phyloP scores from a whole-genome alignment of 2,888 invertebrate species.

The Oasisia sp. region DNA sequence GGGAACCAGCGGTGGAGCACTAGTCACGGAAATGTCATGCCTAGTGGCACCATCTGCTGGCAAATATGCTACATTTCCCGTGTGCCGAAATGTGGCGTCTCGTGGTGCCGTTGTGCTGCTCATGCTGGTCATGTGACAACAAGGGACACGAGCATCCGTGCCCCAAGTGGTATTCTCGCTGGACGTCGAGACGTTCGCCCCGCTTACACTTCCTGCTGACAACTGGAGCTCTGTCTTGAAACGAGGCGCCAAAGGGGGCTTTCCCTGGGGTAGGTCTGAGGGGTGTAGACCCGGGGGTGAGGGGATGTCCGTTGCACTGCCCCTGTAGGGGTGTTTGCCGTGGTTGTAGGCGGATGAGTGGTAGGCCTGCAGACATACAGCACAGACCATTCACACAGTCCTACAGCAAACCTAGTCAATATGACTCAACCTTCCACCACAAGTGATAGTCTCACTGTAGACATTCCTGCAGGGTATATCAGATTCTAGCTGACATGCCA shows the following conservation, averaged over 20 bases:
- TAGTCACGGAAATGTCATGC: not conserved
- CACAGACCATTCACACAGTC: too few species aligned
- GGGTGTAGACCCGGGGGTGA: conserved; percentile 32
- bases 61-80: not conserved
- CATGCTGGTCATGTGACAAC: not conserved
- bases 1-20: conserved; percentile 21
- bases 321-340: conserved; percentile 35
- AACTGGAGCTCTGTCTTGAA: conserved; percentile 37
- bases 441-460: too few species aligned
- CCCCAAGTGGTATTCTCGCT: not conserved
- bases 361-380: conserved; percentile 50
- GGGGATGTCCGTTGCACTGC: conserved; percentile 36
- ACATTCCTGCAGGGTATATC: too few species aligned
- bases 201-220: not conserved
- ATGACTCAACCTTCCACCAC: too few species aligned
- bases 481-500: too few species aligned
- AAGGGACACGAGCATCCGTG: not conserved
- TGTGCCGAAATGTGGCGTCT: not conserved
- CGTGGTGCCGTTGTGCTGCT: not conserved
- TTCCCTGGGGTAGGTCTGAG: not conserved
- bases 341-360: conserved; percentile 45
- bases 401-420: too few species aligned
- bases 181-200: not conserved
- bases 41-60: not conserved
- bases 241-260: not conserved